phyloP scores from a whole-genome alignment of 2,113 vertebrate species.

The Elephantulus edwardii region DNA sequence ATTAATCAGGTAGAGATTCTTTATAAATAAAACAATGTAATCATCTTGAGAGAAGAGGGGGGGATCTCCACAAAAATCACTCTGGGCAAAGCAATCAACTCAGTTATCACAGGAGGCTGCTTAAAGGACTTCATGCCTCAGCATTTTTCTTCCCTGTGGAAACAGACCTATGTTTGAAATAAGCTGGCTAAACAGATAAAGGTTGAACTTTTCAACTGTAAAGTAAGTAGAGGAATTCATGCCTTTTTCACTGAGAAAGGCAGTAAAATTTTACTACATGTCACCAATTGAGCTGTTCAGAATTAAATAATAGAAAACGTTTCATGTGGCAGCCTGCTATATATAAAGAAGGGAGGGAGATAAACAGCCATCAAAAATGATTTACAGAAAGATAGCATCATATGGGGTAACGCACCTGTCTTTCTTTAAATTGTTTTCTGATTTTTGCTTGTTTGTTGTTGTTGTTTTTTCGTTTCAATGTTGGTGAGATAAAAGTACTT shows the following conservation, averaged over 20 bases:
- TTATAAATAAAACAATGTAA: conserved; percentile 1
- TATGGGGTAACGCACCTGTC: neutral
- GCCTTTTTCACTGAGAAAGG: conserved; percentile 54
- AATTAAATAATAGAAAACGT: conserved; percentile 52
- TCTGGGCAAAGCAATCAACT: conserved; percentile 31
- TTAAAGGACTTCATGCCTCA: neutral
- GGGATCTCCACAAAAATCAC: neutral
- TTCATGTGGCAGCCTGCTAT: conserved; percentile 34
- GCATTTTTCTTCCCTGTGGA: conserved; percentile 43
- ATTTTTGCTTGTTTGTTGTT: no score
- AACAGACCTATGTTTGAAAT: conserved; percentile 58
- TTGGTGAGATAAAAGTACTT: neutral
- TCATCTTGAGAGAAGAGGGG: neutral
- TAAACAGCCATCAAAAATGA: neutral
- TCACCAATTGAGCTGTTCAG: conserved; percentile 55
- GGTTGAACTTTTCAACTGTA: conserved; percentile 78
- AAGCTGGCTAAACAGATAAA: conserved; percentile 75
- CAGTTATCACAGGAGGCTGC: neutral
- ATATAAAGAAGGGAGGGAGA: conserved; percentile 7
- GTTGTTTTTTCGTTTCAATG: conserved; percentile 11
- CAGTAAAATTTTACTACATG: conserved; percentile 72
- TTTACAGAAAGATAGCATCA: neutral
- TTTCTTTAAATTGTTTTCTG: conserved; percentile 38
- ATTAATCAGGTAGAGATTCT: neutral
- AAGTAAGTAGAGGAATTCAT: conserved; percentile 61